Evolutionary conservation across 1,140 invertebrate species (phyloP), one percentile per base, ranked within the genome.

Genomic region (Portunus trituberculatus): DNA sequence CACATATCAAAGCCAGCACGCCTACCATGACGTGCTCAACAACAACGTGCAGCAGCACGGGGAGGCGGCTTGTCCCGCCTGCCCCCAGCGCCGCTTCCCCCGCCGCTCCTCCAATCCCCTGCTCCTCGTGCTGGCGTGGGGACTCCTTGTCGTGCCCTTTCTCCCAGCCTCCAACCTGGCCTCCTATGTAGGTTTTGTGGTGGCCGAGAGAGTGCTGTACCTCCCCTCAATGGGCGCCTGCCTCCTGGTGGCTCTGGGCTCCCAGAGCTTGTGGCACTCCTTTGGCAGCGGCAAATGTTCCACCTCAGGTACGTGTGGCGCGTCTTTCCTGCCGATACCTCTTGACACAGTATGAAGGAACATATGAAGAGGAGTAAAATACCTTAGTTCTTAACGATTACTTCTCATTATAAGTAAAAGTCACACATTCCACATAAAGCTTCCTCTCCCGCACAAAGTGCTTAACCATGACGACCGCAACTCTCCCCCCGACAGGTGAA

Each of bases 161-260:
- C 89, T 95, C 92, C 96, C 96, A 7, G 96, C 96, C 28, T 92
- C 96, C 84, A 96, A 96, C 90, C 91, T 96, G 92, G 92, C 96
- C 32, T 93, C 96, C 93, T 96, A 96, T 91, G 96, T 96, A 32
- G 96, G 96, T 39, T 96, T 96, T 88, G 95, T 96, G 28, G 94
- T 96, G 28, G 96, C 96, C 0, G 96, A 96, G 95, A 94, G 96
- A 90, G 96, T 96, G 29, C 94, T 96, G 3, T 96, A 96, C 88
- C 83, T 96, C 67, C 96, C 96, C 67, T 99, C 99, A 97, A 98
- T 99, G 96, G 99, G 99, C 52, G 99, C 98, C 97, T 99, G 99
- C 97, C 97, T 99, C 96, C 97, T 99, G 82, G 97, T 99, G 25
- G 98, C 98, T 28, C 97, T 98, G 0, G 96, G 96, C 32, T 92